Evolutionary conservation across 2,888 invertebrate genomes (phyloP).

Genomic region (Stenichneumon culpator): DNA sequence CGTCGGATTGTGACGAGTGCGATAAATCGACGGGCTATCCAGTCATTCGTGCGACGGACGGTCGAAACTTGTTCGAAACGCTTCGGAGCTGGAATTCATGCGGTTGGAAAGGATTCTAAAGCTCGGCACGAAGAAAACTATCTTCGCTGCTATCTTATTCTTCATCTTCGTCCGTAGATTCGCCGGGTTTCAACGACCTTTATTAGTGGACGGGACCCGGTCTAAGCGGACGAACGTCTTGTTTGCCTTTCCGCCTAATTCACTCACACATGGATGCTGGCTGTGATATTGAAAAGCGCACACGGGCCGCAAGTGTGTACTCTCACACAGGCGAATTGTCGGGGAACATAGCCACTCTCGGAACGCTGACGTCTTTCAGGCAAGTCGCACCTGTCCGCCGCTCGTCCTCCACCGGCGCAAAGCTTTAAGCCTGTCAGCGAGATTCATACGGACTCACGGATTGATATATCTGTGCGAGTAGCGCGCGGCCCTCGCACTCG

Average conservation of each 20-base stretch:
- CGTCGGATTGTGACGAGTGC: constrained; percentile 2
- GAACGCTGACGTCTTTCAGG: constrained; percentile 73
- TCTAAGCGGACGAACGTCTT: constrained; percentile 71
- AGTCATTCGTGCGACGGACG: background rate
- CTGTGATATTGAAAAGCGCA: constrained; percentile 34
- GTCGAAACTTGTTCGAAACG: constrained; percentile 14
- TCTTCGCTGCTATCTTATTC: background rate
- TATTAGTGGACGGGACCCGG: constrained; percentile 74
- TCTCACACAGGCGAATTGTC: constrained; percentile 32
- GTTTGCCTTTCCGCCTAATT: constrained; percentile 77
- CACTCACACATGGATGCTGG: constrained; percentile 58
- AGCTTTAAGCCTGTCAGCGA: constrained; percentile 79
- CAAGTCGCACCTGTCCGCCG: constrained; percentile 78
- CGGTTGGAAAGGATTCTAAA: constrained; percentile 7
- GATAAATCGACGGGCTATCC: constrained; percentile 1
- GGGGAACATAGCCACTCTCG: constrained; percentile 52
- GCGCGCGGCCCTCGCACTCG: constrained; percentile 48
- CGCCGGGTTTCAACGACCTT: constrained; percentile 66
- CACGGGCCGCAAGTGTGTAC: constrained; percentile 19
- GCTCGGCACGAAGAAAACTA: background rate
- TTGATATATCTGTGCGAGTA: constrained; percentile 76
- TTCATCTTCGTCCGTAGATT: constrained; percentile 55
- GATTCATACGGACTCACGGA: constrained; percentile 78
- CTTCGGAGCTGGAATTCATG: constrained; percentile 2
- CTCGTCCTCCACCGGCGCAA: constrained; percentile 74